Percentiles rank a stretch among this genome's conserved stretches.
Evolutionary conservation across 1,140 invertebrate species (phyloP).

Genomic region (Ectropis grisescens): DNA sequence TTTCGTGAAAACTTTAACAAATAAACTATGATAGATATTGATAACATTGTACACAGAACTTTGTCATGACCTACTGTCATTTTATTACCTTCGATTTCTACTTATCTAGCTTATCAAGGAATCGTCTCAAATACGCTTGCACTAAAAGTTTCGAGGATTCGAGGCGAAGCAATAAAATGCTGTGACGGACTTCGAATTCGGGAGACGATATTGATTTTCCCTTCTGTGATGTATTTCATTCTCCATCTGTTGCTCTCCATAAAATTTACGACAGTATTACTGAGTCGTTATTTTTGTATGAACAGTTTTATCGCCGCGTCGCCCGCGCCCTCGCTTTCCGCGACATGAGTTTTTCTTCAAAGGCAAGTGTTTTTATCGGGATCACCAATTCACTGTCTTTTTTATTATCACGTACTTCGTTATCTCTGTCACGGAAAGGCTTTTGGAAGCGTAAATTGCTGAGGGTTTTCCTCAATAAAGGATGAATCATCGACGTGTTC

Average conservation of each 20-base stretch:
- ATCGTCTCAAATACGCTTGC: too few relatives aligned
- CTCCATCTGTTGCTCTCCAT: constrained; percentile 65
- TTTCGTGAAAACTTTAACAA: too few relatives aligned
- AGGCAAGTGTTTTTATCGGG: constrained; percentile 22
- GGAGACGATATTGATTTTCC: constrained; percentile 58
- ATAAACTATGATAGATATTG: too few relatives aligned
- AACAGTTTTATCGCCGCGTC: constrained; percentile 47
- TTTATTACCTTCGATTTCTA: too few relatives aligned
- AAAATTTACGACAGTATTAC: constrained; percentile 63
- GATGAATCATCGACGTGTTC: too few relatives aligned
- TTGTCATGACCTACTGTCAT: too few relatives aligned
- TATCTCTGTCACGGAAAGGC: too few relatives aligned
- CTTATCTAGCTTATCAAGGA: too few relatives aligned
- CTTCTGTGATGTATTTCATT: constrained; percentile 47
- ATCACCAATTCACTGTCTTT: constrained; percentile 14
- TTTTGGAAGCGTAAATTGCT: too few relatives aligned
- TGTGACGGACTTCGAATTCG: constrained; percentile 29
- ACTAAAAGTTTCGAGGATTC: too few relatives aligned
- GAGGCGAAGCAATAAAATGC: constrained; percentile 36
- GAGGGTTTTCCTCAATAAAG: too few relatives aligned
- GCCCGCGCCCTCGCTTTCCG: constrained; percentile 23
- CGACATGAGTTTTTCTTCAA: constrained; percentile 31
- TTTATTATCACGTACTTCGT: constrained; percentile 10
- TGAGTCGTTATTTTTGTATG: constrained; percentile 61
- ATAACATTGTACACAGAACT: too few relatives aligned